phyloP scores from a whole-genome alignment of 2,113 vertebrate genomes.

The Condylura cristata region DNA sequence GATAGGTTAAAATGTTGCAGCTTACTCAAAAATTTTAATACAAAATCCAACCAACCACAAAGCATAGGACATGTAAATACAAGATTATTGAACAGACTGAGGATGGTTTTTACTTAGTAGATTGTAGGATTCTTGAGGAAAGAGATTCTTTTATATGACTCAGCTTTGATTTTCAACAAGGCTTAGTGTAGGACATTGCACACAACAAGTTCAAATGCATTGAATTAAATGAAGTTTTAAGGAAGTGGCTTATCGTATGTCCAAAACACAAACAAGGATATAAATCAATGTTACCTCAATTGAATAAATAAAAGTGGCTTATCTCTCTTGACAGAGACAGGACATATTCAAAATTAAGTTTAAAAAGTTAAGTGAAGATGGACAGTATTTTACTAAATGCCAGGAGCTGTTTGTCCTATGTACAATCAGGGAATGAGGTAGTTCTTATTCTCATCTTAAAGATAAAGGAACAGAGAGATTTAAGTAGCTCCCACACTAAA shows the following conservation, averaged over 20 bases:
- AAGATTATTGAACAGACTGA: background rate
- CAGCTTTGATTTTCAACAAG: background rate
- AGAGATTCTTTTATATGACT: background rate
- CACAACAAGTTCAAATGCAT: background rate
- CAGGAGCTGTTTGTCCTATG: background rate
- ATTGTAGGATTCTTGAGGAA: background rate
- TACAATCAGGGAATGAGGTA: background rate
- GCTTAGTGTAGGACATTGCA: background rate
- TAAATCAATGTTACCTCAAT: background rate
- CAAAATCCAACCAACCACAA: background rate
- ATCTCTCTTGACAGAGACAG: constrained; percentile 4
- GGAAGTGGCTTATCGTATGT: background rate
- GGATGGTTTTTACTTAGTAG: constrained; percentile 1
- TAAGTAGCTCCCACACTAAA: background rate
- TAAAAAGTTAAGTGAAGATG: constrained; percentile 35
- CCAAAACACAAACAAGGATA: too few relatives aligned
- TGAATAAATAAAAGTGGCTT: background rate
- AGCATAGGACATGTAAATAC: background rate
- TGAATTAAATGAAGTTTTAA: background rate
- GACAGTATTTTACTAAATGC: background rate
- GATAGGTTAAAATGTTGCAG: background rate
- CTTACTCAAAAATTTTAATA: background rate
- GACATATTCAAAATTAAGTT: constrained; percentile 15
- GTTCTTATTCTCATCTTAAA: constrained; percentile 12
- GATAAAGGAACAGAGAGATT: constrained; percentile 17